A percentile compares a stretch with the other conserved stretches of the same genome.
These are phyloP conservation scores for Coleophora flavipennella DNA, from an alignment of 2,888 invertebrate genomes.

Conservation along the genomic window DNA sequence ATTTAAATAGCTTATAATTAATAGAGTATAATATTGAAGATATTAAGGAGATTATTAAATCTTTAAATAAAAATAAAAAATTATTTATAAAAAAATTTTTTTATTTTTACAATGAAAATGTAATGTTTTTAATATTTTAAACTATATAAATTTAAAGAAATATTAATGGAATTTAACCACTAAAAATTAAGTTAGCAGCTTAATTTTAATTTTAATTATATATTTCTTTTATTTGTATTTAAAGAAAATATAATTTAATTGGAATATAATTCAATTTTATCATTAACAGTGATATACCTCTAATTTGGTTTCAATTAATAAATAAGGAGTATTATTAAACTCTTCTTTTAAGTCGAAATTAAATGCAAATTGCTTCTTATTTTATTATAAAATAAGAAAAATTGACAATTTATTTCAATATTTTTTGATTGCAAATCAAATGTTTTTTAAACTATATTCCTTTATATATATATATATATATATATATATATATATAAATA, in stretches of 20 bases:
- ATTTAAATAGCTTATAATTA: conserved; percentile 51
- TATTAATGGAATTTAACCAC: conserved; percentile 61
- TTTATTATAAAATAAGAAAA: conserved; percentile 48
- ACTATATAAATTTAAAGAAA: conserved; percentile 73
- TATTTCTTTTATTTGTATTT: no score
- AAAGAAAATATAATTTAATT: conserved; percentile 40
- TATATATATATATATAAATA: no score
- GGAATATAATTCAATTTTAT: conserved; percentile 72
- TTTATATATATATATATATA: no score
- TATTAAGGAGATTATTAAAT: conserved; percentile 44
- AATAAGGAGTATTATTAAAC: conserved; percentile 64
- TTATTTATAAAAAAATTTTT: conserved; percentile 40
- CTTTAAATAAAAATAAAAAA: conserved; percentile 31
- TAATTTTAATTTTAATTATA: conserved; percentile 54
- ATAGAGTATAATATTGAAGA: conserved; percentile 54
- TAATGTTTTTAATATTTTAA: conserved; percentile 74
- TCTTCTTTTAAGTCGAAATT: conserved; percentile 62
- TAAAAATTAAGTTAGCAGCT: conserved; percentile 78
- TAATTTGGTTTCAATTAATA: conserved; percentile 72
- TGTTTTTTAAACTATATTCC: conserved; percentile 56
- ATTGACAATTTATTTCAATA: conserved; percentile 34
- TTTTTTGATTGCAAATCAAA: conserved; percentile 57
- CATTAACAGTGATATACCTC: conserved; percentile 80
- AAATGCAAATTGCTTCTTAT: conserved; percentile 72
- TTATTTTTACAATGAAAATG: conserved; percentile 78